Conservation (phyloP, 2,113 vertebrate genomes). For the Ondatra zibethicus region DNA sequence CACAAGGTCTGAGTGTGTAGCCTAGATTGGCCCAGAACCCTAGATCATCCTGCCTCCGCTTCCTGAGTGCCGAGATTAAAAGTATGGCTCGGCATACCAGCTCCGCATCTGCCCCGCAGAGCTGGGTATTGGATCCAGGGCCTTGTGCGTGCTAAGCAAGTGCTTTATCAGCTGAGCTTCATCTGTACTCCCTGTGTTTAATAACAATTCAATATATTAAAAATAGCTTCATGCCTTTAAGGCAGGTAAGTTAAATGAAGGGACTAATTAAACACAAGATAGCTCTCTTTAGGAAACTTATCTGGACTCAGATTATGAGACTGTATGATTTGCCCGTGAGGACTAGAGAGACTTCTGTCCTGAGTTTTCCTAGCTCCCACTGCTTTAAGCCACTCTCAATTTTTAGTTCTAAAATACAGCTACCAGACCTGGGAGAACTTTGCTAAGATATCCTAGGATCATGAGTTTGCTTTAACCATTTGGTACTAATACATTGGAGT, state of each 20-base stretch:
- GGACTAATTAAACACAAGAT: not conserved
- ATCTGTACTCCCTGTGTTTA: not conserved
- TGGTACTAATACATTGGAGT: not conserved
- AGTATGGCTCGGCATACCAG: not conserved
- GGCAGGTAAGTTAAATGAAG: not conserved
- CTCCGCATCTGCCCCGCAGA: too few species aligned
- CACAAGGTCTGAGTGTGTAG: not conserved
- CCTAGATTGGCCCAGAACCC: not conserved
- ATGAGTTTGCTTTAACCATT: not conserved
- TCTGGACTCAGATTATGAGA: not conserved
- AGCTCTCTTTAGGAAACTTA: not conserved
- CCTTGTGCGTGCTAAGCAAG: not conserved
- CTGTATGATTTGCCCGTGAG: not conserved
- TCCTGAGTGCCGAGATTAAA: not conserved
- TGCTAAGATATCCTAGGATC: not conserved
- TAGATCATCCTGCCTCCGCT: not conserved
- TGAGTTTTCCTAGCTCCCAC: not conserved
- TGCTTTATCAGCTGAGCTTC: not conserved
- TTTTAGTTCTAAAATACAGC: conserved; percentile 25
- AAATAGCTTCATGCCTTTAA: not conserved
- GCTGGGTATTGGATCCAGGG: not conserved
- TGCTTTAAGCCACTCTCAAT: not conserved
- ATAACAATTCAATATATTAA: not conserved
- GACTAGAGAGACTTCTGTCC: not conserved
- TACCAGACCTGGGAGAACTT: not conserved